A percentile compares a stretch with the other conserved stretches of the same genome.
phyloP scores from a whole-genome alignment of 2,113 vertebrate genomes.

The Formicarius rufipectus region DNA sequence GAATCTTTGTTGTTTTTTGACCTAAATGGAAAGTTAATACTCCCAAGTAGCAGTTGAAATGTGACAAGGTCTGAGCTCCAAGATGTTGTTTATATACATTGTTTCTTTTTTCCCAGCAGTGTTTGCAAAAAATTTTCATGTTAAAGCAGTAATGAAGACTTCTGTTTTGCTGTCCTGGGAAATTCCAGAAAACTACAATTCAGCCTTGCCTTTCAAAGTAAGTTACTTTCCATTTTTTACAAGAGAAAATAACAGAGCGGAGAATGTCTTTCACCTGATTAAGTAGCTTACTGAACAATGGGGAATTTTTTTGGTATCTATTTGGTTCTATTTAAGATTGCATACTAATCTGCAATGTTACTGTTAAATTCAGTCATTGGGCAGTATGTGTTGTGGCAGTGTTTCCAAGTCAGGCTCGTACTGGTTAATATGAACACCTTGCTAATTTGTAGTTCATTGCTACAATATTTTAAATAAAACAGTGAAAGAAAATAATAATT shows the following conservation, averaged over 20 bases:
- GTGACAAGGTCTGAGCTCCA: not conserved
- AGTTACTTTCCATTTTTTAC: conserved; percentile 61
- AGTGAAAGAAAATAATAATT: not conserved
- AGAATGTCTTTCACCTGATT: not conserved
- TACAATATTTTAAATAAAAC: not conserved
- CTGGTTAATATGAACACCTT: not conserved
- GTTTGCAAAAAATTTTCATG: conserved; percentile 99
- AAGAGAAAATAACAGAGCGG: not conserved
- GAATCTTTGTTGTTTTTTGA: not conserved
- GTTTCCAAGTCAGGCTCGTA: not conserved
- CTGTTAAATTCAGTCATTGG: not conserved
- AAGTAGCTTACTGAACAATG: not conserved
- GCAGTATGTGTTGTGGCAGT: not conserved
- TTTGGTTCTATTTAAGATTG: not conserved
- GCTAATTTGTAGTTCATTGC: not conserved
- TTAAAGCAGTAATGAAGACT: conserved; percentile 98
- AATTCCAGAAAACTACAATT: conserved; percentile 98
- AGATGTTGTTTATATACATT: conserved; percentile 89
- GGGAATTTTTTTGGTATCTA: not conserved
- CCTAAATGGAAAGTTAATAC: not conserved
- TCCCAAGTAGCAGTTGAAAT: conserved; percentile 16
- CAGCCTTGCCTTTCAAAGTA: conserved; percentile 98
- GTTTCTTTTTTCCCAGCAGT: conserved; percentile 98
- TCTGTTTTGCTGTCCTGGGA: conserved; percentile 97
- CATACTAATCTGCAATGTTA: not conserved